phyloP scores from a whole-genome alignment of 2,113 vertebrate genomes.

The Suricata suricatta region DNA sequence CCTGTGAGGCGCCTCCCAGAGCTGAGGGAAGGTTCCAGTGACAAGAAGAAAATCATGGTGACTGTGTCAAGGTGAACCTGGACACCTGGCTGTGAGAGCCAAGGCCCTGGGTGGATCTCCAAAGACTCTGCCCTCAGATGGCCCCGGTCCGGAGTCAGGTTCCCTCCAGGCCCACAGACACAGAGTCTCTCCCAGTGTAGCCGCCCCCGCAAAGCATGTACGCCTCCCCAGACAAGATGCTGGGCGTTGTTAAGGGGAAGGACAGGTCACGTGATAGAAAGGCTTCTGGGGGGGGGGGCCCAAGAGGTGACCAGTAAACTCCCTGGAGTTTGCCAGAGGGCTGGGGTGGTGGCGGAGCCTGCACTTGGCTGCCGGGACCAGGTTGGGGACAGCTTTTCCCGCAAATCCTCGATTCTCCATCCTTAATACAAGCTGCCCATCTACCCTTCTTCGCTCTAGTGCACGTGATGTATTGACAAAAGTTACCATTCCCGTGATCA shows the following conservation, averaged over 20 bases:
- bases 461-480: fast-evolving
- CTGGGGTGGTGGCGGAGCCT: not conserved
- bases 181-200: not conserved
- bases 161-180: not conserved
- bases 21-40: not conserved
- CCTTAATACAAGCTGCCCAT: no score
- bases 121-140: not conserved
- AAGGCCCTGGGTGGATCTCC: not conserved
- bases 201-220: not conserved
- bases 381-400: not conserved
- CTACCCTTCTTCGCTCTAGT: not conserved
- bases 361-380: not conserved
- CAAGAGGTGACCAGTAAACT: not conserved
- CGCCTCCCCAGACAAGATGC: not conserved
- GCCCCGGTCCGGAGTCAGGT: not conserved
- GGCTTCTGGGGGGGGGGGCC: not conserved
- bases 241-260: not conserved
- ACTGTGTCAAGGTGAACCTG: not conserved
- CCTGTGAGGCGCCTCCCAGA: not conserved
- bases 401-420: not conserved
- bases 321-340: not conserved
- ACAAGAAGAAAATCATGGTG: not conserved
- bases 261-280: no score
- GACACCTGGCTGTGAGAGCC: not conserved
- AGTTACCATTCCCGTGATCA: fast-evolving